Percentiles rank a stretch among this genome's conserved stretches.
Conservation (phyloP, 1,140 invertebrate genomes). For the Papilio aristodemus region DNA sequence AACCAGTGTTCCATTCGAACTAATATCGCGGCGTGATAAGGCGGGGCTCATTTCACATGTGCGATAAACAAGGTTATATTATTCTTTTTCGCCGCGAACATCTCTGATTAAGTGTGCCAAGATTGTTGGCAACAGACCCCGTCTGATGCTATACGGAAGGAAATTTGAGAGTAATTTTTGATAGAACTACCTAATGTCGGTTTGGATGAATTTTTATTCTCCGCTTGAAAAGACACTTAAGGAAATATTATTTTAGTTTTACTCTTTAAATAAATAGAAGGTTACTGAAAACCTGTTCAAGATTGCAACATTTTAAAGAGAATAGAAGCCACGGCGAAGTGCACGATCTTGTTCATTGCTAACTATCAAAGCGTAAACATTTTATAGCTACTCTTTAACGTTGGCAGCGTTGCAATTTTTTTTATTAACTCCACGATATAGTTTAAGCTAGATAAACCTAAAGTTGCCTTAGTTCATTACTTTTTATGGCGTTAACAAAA, state of each 20-base stretch:
- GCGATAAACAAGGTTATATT: slow-evolving; percentile 31
- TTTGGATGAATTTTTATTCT: slow-evolving; percentile 29
- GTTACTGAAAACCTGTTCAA: too few relatives aligned
- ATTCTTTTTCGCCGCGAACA: slow-evolving; percentile 20
- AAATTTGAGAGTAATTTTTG: slow-evolving; percentile 34
- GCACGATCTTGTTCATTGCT: slow-evolving; percentile 13
- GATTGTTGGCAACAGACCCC: slow-evolving; percentile 16
- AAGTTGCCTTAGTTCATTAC: slow-evolving; percentile 32
- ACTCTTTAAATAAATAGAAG: neutral
- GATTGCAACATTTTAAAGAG: slow-evolving; percentile 11
- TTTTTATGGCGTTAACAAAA: slow-evolving; percentile 33
- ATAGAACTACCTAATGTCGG: slow-evolving; percentile 27
- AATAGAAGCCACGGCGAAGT: neutral
- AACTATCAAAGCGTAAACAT: slow-evolving; percentile 7
- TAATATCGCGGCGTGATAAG: slow-evolving; percentile 21
- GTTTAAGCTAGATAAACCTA: slow-evolving; percentile 25
- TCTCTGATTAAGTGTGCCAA: slow-evolving; percentile 31
- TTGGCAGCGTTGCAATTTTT: slow-evolving; percentile 27
- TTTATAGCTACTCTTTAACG: neutral
- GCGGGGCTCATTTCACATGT: slow-evolving; percentile 9
- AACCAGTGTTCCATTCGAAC: neutral
- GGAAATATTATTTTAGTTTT: neutral
- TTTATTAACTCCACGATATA: slow-evolving; percentile 32
- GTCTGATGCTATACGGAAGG: slow-evolving; percentile 31
- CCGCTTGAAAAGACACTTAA: neutral